phyloP scores from a whole-genome alignment of 2,113 vertebrate genomes.

The Chionis minor region DNA sequence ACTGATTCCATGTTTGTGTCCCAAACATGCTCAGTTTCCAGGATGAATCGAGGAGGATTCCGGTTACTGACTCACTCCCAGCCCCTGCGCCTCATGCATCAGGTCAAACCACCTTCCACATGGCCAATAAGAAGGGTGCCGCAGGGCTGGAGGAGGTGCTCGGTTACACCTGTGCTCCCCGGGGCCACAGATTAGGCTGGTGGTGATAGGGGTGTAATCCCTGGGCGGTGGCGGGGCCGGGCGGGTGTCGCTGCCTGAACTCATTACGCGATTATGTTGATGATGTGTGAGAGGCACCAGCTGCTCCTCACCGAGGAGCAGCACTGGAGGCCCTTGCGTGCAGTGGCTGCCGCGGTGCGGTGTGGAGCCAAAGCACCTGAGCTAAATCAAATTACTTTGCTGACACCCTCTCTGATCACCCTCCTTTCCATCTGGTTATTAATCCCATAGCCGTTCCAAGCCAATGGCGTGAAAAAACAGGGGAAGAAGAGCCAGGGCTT shows the following conservation, averaged over 20 bases:
- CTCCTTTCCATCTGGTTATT: neutral
- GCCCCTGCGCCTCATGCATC: rapidly evolving
- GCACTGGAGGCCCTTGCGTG: rapidly evolving
- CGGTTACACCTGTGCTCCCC: neutral
- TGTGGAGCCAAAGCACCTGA: neutral
- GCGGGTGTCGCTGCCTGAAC: neutral
- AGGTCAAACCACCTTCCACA: neutral
- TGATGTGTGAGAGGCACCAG: neutral
- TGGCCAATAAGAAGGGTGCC: rapidly evolving
- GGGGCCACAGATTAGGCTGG: rapidly evolving
- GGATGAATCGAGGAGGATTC: neutral
- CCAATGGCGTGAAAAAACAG: neutral
- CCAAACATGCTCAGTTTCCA: neutral
- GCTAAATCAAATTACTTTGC: neutral
- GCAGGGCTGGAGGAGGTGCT: neutral
- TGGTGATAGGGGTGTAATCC: neutral
- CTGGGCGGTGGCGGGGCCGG: rapidly evolving
- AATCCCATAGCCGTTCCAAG: neutral
- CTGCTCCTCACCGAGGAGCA: neutral
- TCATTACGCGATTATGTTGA: neutral
- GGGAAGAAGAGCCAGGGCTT: neutral
- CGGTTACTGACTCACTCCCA: neutral
- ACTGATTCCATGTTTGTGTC: neutral
- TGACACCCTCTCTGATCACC: neutral
- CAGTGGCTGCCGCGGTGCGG: rapidly evolving